These are phyloP conservation scores for Oncorhynchus masou DNA, from an alignment of 2,113 vertebrate genomes.

Conservation along the genomic window DNA sequence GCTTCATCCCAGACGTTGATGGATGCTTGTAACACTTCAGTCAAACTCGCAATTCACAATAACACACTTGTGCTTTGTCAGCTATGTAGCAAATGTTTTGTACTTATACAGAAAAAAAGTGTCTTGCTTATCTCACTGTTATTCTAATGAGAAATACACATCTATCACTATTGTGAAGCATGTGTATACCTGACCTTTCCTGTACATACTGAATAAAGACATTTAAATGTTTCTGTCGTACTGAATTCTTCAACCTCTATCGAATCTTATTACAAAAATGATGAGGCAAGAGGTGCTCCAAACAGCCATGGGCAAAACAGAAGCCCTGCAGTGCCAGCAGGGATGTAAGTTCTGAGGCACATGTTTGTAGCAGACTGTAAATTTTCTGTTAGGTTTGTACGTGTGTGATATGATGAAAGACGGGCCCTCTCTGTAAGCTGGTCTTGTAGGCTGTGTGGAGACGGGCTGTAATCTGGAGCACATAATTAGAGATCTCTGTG, in stretches of 20 bases:
- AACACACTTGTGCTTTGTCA: too few species aligned
- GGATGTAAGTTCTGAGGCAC: conserved; percentile 17
- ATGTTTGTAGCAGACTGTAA: conserved; percentile 21
- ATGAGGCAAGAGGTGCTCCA: not conserved
- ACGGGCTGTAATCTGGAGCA: conserved; percentile 65
- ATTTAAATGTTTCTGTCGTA: too few species aligned
- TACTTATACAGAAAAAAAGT: too few species aligned
- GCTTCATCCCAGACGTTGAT: not conserved
- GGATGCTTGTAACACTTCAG: not conserved
- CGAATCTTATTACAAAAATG: not conserved
- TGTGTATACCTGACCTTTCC: too few species aligned
- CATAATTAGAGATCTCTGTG: conserved; percentile 67
- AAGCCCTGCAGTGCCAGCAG: not conserved
- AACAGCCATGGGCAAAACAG: not conserved
- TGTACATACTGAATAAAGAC: too few species aligned
- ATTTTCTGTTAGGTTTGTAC: conserved; percentile 44
- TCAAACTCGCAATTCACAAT: too few species aligned
- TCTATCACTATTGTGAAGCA: too few species aligned
- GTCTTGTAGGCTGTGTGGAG: conserved; percentile 36
- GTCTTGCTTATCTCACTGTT: too few species aligned
- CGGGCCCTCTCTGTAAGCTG: conserved; percentile 36
- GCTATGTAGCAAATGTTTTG: too few species aligned
- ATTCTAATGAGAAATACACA: too few species aligned
- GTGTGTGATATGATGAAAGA: conserved; percentile 58
- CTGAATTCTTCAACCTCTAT: not conserved